A percentile compares a stretch with the other conserved stretches of the same genome.
Conservation (phyloP, 2,113 vertebrate genomes). For the Meriones unguiculatus region DNA sequence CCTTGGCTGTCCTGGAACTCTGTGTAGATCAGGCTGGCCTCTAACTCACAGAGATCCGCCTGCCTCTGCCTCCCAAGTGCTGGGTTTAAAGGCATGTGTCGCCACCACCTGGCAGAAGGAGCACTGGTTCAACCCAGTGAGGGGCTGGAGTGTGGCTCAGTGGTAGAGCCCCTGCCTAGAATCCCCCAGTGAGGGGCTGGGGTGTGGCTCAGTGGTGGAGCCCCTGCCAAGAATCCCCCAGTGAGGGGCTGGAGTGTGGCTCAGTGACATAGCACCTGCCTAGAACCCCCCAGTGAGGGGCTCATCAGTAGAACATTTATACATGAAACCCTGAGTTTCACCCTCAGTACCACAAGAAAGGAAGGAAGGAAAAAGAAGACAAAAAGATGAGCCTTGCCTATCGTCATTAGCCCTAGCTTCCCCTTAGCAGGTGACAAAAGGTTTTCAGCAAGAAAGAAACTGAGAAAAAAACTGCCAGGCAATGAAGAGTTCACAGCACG, state of each 20-base stretch:
- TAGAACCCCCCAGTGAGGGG: background rate
- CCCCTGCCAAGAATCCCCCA: background rate
- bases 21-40: too few species aligned
- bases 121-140: too few species aligned
- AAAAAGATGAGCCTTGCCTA: background rate
- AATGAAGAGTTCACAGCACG: background rate
- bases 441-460: background rate
- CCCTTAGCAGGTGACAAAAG: constrained; percentile 7
- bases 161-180: background rate
- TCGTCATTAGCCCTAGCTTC: background rate
- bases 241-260: background rate
- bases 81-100: too few species aligned
- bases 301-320: background rate
- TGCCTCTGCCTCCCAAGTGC: too few species aligned
- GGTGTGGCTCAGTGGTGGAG: background rate
- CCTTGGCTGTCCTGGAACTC: too few species aligned
- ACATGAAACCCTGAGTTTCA: background rate
- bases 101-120: too few species aligned
- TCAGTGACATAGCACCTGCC: background rate
- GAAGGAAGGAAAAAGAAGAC: background rate
- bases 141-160: too few species aligned
- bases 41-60: too few species aligned
- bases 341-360: background rate
- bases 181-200: background rate
- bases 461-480: background rate